A percentile compares a stretch with the other conserved stretches of the same genome.
Evolutionary conservation across 2,113 vertebrate genomes (phyloP).

Genomic region (Pedetes capensis): DNA sequence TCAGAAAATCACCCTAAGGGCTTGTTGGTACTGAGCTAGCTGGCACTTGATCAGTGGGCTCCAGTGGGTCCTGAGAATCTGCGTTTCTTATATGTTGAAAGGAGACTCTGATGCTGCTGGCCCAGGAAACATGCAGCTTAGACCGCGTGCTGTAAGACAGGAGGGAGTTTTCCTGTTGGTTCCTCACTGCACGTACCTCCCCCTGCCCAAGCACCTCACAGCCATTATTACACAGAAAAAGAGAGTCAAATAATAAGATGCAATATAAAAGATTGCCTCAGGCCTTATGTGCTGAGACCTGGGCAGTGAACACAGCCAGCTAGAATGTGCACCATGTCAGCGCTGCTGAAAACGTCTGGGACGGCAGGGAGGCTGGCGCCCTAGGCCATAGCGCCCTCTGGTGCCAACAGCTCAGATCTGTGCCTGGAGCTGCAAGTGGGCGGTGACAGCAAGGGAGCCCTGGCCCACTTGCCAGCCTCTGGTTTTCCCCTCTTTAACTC

Average conservation of each 20-base stretch:
- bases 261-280: neutral
- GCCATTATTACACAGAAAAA: neutral
- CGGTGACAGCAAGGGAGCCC: fast-evolving
- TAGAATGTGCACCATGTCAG: too few relatives aligned
- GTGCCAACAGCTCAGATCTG: constrained; percentile 4
- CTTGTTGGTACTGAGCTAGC: neutral
- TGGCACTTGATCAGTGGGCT: neutral
- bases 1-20: neutral
- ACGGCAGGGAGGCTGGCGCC: neutral
- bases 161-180: neutral
- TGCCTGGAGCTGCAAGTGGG: neutral
- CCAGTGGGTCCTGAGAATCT: neutral
- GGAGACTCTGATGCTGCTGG: neutral
- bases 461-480: fast-evolving
- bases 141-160: neutral
- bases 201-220: neutral
- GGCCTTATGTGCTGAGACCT: neutral
- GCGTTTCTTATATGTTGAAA: neutral
- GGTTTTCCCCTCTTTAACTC: neutral
- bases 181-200: too few relatives aligned
- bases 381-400: constrained; percentile 59
- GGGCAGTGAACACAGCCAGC: too few relatives aligned
- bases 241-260: neutral
- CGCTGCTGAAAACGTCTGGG: neutral
- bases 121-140: neutral